Conservation (phyloP, 1,140 invertebrate genomes). For the Caenorhabditis tropicalis region DNA sequence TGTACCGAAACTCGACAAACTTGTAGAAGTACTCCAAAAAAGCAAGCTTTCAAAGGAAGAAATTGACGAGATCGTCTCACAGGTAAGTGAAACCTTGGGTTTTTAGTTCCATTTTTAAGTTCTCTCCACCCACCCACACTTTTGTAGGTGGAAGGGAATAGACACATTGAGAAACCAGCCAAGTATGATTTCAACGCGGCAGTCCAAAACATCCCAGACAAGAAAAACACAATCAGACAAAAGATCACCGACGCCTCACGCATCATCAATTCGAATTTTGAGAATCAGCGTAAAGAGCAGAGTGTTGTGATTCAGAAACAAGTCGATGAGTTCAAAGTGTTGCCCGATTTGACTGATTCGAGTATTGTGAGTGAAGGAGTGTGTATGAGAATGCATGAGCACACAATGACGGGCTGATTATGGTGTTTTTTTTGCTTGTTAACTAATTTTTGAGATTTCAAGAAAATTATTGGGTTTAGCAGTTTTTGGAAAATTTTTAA, state of each 20-base stretch:
- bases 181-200: slow-evolving; percentile 44
- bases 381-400: background rate
- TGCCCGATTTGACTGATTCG: background rate
- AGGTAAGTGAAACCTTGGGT: slow-evolving; percentile 5
- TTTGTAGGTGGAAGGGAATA: slow-evolving; percentile 42
- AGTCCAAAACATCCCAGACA: slow-evolving; percentile 44
- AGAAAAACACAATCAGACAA: slow-evolving; percentile 34
- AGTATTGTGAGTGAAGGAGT: background rate
- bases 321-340: background rate
- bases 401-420: too few species aligned
- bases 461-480: too few species aligned
- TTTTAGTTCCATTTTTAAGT: background rate
- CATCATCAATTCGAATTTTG: slow-evolving; percentile 16
- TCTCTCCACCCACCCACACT: background rate
- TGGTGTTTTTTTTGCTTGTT: too few species aligned
- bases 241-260: slow-evolving; percentile 52
- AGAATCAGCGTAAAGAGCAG: slow-evolving; percentile 10
- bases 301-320: background rate
- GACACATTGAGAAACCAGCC: slow-evolving; percentile 35
- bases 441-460: too few species aligned
- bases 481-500: too few species aligned
- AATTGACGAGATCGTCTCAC: slow-evolving; percentile 52
- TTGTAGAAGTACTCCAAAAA: slow-evolving; percentile 51
- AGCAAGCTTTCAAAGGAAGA: slow-evolving; percentile 54
- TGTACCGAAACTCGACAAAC: slow-evolving; percentile 48